phyloP scores from a whole-genome alignment of 2,113 vertebrate species.

The Austrofundulus limnaeus region DNA sequence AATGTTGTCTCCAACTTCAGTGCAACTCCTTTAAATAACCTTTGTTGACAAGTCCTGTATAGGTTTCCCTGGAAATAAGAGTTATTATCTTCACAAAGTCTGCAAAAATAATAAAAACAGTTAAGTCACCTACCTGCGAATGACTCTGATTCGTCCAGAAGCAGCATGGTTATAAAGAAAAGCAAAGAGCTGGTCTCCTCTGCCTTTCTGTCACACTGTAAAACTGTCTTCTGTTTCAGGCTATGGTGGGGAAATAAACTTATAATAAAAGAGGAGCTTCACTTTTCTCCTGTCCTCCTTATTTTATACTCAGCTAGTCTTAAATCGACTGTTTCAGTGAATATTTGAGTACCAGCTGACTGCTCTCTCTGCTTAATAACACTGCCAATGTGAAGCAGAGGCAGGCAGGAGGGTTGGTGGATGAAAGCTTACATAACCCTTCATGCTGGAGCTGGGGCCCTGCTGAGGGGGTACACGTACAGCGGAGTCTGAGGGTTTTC shows the following conservation, averaged over 20 bases:
- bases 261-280: not conserved
- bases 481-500: not conserved
- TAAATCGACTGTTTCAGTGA: constrained; percentile 43
- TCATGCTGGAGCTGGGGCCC: constrained; percentile 60
- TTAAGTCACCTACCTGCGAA: constrained; percentile 65
- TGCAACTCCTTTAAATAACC: not conserved
- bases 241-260: not conserved
- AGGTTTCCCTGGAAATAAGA: not conserved
- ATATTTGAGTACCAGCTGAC: constrained; percentile 38
- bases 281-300: constrained; percentile 1
- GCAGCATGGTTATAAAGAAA: constrained; percentile 61
- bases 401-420: constrained; percentile 57
- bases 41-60: not conserved
- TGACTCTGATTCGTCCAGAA: constrained; percentile 70
- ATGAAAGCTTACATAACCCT: constrained; percentile 73
- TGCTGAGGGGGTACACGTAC: constrained; percentile 43
- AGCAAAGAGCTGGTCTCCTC: constrained; percentile 31
- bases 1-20: not conserved
- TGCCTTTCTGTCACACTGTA: constrained; percentile 18
- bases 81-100: not conserved
- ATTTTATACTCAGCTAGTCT: constrained; percentile 14
- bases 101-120: too few species aligned
- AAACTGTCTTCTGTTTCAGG: not conserved
- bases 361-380: constrained; percentile 29
- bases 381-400: constrained; percentile 49